Base-by-base conservation (phyloP, 23 tunicate species). In the Ascidia mentula region DNA sequence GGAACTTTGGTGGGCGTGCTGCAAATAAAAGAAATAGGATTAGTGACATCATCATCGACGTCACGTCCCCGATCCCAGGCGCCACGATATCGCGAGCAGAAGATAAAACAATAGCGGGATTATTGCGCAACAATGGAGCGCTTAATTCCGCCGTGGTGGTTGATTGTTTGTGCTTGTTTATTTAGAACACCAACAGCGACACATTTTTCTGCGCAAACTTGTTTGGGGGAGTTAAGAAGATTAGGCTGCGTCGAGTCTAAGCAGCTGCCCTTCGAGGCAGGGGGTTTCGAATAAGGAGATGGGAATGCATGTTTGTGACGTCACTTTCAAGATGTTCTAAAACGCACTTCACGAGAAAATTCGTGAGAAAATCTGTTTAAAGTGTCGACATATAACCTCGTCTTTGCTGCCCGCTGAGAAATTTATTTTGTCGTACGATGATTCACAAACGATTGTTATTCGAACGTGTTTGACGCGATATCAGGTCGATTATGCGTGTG, bases 351-450 rank as follows among this genome's bases (percentile, higher is more conserved):
- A 53, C 7, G 28, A 53, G n/a, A n/a, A n/a, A n/a, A n/a, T n/a
- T 53, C 24, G 65, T 53, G 65, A 28, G 65, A 53, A 53, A 53
- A 53, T 53, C 24, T 3, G 65, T 53, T 9, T 9, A 53, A 53
- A 53, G 65, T 53, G 65, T 53, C 65, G 65, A n/a, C n/a, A n/a
- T n/a, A n/a, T n/a, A n/a, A n/a, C n/a, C 65, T 53, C 24, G 65
- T 53, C 24, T 26, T 53, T 53, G 65, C 65, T 53, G 13, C 22
- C 1, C 24, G 22, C 12, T n/a, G n/a, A n/a, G n/a, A n/a, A n/a
- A n/a, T n/a, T n/a, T n/a, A n/a, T n/a, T n/a, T n/a, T n/a, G n/a
- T n/a, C n/a, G n/a, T n/a, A n/a, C n/a, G n/a, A n/a, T n/a, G n/a
- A n/a, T n/a, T n/a, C n/a, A n/a, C n/a, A n/a, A n/a, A n/a, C n/a